A percentile compares a stretch with the other conserved stretches of the same genome.
Evolutionary conservation across 2,797 vertebrate genomes (phyloP).

Genomic region (Linurgus olivaceus): DNA sequence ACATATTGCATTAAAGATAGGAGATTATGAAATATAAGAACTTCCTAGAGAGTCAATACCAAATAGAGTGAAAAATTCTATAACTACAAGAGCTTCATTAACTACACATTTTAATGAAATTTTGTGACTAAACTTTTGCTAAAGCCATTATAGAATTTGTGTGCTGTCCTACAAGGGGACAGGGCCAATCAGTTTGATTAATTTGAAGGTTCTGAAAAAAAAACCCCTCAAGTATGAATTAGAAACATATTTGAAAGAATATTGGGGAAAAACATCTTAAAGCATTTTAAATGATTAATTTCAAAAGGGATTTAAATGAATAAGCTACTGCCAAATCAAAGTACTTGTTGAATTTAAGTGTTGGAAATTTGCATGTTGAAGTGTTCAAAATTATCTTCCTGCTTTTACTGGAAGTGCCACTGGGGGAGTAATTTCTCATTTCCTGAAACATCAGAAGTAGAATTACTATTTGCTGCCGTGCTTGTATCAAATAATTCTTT

Average conservation of each 20-base stretch:
- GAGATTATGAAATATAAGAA: background rate
- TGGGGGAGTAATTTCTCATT: constrained; percentile 38
- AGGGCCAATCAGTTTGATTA: background rate
- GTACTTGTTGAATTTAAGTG: constrained; percentile 24
- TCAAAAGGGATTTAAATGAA: constrained; percentile 1
- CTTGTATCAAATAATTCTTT: constrained; percentile 25
- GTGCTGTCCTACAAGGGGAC: background rate
- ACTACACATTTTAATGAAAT: background rate
- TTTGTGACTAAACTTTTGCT: background rate
- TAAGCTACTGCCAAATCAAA: background rate
- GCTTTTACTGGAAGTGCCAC: constrained; percentile 20
- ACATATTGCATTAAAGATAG: background rate
- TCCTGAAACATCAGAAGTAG: constrained; percentile 31
- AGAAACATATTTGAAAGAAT: background rate
- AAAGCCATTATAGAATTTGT: background rate
- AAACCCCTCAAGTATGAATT: background rate
- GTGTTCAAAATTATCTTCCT: constrained; percentile 33
- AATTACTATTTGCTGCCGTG: constrained; percentile 38
- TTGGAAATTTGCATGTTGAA: constrained; percentile 26
- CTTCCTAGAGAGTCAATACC: background rate
- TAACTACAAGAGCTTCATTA: background rate
- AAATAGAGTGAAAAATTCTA: background rate
- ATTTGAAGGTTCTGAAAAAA: background rate
- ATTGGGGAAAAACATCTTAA: background rate
- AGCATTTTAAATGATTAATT: constrained; percentile 33